A percentile compares a stretch with the other conserved stretches of the same genome.
These are phyloP conservation scores for Augochlora pura DNA, from an alignment of 1,140 invertebrate genomes.

Conservation along the genomic window DNA sequence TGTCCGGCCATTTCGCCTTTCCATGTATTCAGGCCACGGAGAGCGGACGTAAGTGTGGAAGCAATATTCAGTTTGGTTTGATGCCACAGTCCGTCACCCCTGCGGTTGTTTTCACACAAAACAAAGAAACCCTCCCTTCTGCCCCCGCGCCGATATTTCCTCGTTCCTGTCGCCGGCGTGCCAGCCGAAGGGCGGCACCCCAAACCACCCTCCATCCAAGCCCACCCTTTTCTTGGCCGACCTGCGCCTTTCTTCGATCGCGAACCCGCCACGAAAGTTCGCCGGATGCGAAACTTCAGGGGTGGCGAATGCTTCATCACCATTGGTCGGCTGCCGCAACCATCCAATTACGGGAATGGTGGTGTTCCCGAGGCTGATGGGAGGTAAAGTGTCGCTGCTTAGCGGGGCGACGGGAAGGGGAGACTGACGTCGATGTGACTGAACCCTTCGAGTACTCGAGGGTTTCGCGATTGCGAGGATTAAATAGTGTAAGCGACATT, in stretches of 20 bases:
- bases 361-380: background rate
- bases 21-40: conserved; percentile 10
- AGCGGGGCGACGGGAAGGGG: background rate
- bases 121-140: conserved; percentile 72
- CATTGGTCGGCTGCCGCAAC: conserved; percentile 7
- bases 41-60: conserved; percentile 43
- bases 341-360: conserved; percentile 12
- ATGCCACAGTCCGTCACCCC: conserved; percentile 70
- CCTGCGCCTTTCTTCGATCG: conserved; percentile 60
- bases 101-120: conserved; percentile 74
- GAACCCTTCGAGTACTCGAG: background rate
- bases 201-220: conserved; percentile 19
- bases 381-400: background rate
- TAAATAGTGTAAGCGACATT: too few relatives aligned
- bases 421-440: background rate
- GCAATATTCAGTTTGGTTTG: conserved; percentile 72
- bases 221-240: conserved; percentile 50
- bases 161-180: conserved; percentile 25
- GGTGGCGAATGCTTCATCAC: conserved; percentile 24
- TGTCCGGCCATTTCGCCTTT: conserved; percentile 9
- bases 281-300: background rate
- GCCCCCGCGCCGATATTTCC: background rate
- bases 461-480: too few relatives aligned
- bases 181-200: conserved; percentile 26
- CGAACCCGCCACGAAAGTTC: conserved; percentile 34